Evolutionary conservation across 2,113 vertebrate genomes (phyloP), one percentile per base, ranked within the genome.

Genomic region (Aegypius monachus): DNA sequence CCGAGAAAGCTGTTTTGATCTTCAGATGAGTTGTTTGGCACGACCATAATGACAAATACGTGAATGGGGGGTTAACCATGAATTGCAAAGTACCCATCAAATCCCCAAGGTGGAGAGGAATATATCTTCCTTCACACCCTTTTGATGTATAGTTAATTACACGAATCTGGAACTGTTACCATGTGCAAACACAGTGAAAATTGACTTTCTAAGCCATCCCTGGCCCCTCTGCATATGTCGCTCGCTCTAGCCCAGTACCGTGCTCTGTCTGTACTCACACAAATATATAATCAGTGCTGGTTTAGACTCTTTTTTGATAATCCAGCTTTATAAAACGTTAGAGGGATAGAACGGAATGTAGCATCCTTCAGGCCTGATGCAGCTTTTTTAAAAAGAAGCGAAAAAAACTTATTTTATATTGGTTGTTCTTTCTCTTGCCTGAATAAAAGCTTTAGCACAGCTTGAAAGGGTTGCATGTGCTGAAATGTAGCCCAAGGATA

Each of bases 401-500:
- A 53, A 80, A 88, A 86, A 58, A n/a, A 21, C 81, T 94, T 93
- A 96, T 91, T 97, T 93, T 95, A 74, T 94, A 97, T 97, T 92
- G 97, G 97, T 97, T 89, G 96, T 96, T 97, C 96, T 97, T 97
- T 96, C 97, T 98, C 95, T 98, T 98, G 98, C 97, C 97, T 96
- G 97, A 96, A 98, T 97, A 97, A 97, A 98, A 97, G 97, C 98
- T 96, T 96, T 89, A 96, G 94, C 96, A 90, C 97, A 97, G 97
- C 88, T 94, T 97, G 96, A 98, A 98, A 97, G 97, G 98, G 98
- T 88, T 98, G 98, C 98, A 98, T 98, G 98, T 98, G 98, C 97
- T 98, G 98, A 98, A 98, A 98, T 98, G 98, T 98, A 97, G 98
- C 98, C 98, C 98, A 98, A 98, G 98, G 98, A 98, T 98, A 97